phyloP scores from a whole-genome alignment of 2,113 vertebrate species.

The Cheirogaleus medius region DNA sequence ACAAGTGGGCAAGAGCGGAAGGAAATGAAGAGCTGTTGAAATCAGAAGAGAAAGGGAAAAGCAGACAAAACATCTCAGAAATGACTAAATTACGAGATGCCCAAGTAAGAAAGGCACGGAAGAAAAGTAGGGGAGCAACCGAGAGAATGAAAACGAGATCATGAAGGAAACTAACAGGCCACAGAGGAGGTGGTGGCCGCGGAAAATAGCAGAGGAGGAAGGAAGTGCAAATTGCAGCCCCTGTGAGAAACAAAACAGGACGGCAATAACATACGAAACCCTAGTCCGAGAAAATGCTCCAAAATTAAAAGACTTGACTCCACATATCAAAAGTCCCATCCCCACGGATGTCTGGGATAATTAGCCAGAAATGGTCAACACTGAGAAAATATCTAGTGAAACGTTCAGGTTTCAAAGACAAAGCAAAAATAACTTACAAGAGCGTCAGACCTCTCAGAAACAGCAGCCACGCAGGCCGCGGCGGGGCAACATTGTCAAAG shows the following conservation, averaged over 20 bases:
- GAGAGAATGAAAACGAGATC: accelerated
- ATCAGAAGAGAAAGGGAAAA: neutral
- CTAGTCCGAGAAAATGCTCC: too few relatives aligned
- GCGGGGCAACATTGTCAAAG: accelerated
- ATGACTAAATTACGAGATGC: neutral
- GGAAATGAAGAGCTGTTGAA: neutral
- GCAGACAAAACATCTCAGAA: neutral
- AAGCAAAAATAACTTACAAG: neutral
- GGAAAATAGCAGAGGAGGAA: neutral
- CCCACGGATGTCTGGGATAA: accelerated
- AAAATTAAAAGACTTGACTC: accelerated
- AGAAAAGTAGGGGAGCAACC: neutral
- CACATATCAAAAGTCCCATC: accelerated
- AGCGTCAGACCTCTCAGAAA: neutral
- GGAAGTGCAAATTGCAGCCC: too few relatives aligned
- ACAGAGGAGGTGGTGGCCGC: neutral
- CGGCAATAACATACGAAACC: accelerated
- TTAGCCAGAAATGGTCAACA: neutral
- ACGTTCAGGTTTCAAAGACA: neutral
- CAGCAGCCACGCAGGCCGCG: neutral
- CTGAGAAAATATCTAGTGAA: neutral
- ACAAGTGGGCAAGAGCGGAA: neutral
- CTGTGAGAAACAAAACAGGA: accelerated
- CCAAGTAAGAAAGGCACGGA: neutral
- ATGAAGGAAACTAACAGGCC: accelerated